A percentile compares a stretch with the other conserved stretches of the same genome.
phyloP scores from a whole-genome alignment of 2,888 invertebrate species.

The Willowsia nigromaculata region DNA sequence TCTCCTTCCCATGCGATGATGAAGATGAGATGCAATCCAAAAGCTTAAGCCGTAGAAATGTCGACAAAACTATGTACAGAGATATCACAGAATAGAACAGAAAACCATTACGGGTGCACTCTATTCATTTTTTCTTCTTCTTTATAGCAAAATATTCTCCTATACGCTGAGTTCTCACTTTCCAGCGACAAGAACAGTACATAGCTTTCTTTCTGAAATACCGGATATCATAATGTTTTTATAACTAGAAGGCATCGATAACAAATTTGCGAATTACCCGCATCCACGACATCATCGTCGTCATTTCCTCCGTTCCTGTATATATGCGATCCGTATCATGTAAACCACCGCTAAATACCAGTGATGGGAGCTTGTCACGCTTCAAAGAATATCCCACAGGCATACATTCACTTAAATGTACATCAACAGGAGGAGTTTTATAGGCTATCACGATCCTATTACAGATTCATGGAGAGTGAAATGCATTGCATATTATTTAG shows the following conservation, averaged over 20 bases:
- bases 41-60: no score
- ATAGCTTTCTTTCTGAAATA: not conserved
- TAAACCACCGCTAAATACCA: not conserved
- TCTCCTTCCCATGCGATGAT: no score
- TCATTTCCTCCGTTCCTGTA: not conserved
- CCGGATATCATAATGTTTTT: not conserved
- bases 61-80: no score
- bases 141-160: no score
- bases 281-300: not conserved
- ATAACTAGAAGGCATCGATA: not conserved
- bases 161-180: no score
- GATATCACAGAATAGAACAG: no score
- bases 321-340: not conserved
- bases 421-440: not conserved
- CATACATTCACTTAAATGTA: not conserved
- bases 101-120: no score
- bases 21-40: no score
- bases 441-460: not conserved
- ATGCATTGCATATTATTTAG: not conserved
- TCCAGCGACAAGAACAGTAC: no score
- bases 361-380: conserved; percentile 1
- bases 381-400: conserved; percentile 2
- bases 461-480: not conserved
- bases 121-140: no score
- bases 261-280: not conserved